Percentiles rank a stretch among this genome's conserved stretches.
Evolutionary conservation across 2,113 vertebrate species (phyloP).

Genomic region (Vidua chalybeata): DNA sequence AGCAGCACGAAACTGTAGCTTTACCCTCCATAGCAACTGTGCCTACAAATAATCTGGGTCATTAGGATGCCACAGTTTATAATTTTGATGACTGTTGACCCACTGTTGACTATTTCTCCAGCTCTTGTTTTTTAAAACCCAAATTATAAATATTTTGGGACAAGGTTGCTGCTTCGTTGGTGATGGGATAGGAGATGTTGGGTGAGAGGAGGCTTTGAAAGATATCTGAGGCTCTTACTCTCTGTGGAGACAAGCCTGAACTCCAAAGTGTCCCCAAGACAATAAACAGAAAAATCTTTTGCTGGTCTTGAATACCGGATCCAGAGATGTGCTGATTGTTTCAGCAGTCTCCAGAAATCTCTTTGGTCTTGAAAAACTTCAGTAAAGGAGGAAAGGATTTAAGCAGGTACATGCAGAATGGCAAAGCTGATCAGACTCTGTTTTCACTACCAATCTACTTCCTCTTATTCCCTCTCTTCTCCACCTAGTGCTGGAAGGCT

Average conservation of each 20-base stretch:
- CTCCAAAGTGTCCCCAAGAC: not conserved
- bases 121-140: not conserved
- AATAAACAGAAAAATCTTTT: not conserved
- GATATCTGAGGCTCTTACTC: not conserved
- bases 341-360: not conserved
- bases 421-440: not conserved
- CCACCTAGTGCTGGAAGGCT: constrained; percentile 68
- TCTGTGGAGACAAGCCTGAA: not conserved
- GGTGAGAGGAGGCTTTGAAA: not conserved
- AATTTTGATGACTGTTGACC: not conserved
- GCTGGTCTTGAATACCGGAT: not conserved
- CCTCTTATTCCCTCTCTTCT: not conserved
- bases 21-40: not conserved
- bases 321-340: not conserved
- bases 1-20: not conserved
- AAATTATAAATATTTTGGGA: not conserved
- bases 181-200: not conserved
- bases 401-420: not conserved
- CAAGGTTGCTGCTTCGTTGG: not conserved
- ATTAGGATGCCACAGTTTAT: not conserved
- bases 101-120: not conserved
- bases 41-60: not conserved
- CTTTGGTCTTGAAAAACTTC: not conserved
- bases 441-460: not conserved
- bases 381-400: not conserved